A percentile compares a stretch with the other conserved stretches of the same genome.
These are phyloP conservation scores for Ridgeia piscesae DNA, from an alignment of 1,140 invertebrate genomes.

Conservation along the genomic window DNA sequence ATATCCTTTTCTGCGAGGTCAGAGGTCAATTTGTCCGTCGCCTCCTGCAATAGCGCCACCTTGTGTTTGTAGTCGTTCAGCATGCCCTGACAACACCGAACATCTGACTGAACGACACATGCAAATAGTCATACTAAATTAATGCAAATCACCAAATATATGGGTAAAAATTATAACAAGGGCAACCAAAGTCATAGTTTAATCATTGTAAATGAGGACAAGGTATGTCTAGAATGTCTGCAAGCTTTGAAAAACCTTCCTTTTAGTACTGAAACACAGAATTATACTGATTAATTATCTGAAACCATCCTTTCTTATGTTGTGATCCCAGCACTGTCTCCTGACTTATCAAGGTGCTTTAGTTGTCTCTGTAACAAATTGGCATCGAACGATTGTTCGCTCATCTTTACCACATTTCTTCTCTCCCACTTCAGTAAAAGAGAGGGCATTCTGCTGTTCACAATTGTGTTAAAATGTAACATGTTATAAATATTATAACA, in stretches of 20 bases:
- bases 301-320: too few relatives aligned
- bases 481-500: background rate
- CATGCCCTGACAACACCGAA: conserved; percentile 37
- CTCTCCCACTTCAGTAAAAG: background rate
- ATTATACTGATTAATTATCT: background rate
- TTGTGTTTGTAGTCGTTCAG: conserved; percentile 46
- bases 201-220: background rate
- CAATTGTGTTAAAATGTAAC: background rate
- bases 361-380: background rate
- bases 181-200: background rate
- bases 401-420: background rate
- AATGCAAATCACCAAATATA: background rate
- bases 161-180: background rate
- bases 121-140: background rate
- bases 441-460: background rate
- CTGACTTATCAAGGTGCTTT: background rate
- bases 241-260: background rate
- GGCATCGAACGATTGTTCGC: too few relatives aligned
- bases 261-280: background rate
- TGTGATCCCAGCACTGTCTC: too few relatives aligned
- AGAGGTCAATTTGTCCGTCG: conserved; percentile 32
- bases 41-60: conserved; percentile 34
- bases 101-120: conserved; percentile 10
- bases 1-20: conserved; percentile 19
- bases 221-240: background rate